Evolutionary conservation across 1,140 invertebrate genomes (phyloP).

Genomic region (Megalopta genalis): DNA sequence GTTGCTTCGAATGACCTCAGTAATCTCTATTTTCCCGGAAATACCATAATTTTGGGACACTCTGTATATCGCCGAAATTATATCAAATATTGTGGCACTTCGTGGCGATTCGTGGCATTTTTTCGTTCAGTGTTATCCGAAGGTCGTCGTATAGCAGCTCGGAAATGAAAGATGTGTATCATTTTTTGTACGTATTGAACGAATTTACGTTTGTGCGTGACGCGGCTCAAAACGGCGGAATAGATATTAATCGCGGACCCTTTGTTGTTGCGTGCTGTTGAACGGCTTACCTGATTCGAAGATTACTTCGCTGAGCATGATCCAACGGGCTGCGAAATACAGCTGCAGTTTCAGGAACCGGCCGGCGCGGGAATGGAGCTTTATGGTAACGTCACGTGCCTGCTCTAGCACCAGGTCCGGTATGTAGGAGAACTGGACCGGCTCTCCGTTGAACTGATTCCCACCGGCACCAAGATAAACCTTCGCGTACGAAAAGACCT

Average conservation of each 20-base stretch:
- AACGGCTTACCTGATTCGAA: slow-evolving; percentile 86
- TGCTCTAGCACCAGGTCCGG: slow-evolving; percentile 90
- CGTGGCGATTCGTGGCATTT: too few relatives aligned
- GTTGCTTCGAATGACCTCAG: too few relatives aligned
- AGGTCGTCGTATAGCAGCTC: too few relatives aligned
- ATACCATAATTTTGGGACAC: too few relatives aligned
- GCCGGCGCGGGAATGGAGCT: slow-evolving; percentile 88
- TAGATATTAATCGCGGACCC: slow-evolving; percentile 38
- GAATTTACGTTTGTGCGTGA: background rate
- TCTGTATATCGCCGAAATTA: too few relatives aligned
- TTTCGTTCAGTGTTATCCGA: too few relatives aligned
- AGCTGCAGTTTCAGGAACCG: slow-evolving; percentile 89
- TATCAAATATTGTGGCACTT: too few relatives aligned
- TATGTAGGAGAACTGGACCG: slow-evolving; percentile 87
- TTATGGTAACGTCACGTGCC: slow-evolving; percentile 91
- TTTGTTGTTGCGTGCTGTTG: slow-evolving; percentile 1
- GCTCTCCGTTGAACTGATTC: slow-evolving; percentile 83
- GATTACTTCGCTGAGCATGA: slow-evolving; percentile 92
- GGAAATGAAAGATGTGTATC: too few relatives aligned
- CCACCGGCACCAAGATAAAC: slow-evolving; percentile 87
- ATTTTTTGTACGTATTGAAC: too few relatives aligned
- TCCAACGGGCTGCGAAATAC: slow-evolving; percentile 91
- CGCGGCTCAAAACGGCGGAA: background rate
- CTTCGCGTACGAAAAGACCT: slow-evolving; percentile 86
- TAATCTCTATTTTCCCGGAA: too few relatives aligned